Evolutionary conservation across 2,113 vertebrate genomes (phyloP).

Genomic region (Tautogolabrus adspersus): DNA sequence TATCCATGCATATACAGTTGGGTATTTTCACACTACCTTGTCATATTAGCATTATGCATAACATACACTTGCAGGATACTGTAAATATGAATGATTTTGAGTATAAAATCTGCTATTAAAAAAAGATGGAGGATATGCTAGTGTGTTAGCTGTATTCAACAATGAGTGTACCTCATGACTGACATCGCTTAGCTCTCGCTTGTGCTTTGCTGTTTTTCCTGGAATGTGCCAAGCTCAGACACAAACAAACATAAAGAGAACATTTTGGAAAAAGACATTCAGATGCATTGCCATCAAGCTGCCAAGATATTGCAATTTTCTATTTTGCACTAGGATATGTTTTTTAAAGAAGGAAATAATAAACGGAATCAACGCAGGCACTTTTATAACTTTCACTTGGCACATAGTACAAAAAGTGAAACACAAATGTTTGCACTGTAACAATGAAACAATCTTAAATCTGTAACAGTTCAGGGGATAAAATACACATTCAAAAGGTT

Average conservation of each 20-base stretch:
- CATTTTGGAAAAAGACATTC: slow-evolving; percentile 35
- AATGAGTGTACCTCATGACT: slow-evolving; percentile 27
- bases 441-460: slow-evolving; percentile 27
- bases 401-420: slow-evolving; percentile 26
- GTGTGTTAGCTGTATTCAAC: slow-evolving; percentile 56
- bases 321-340: slow-evolving; percentile 50
- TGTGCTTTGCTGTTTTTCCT: slow-evolving; percentile 58
- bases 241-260: slow-evolving; percentile 49
- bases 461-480: slow-evolving; percentile 13
- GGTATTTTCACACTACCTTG: slow-evolving; percentile 31
- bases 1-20: slow-evolving; percentile 62
- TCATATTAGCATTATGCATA: slow-evolving; percentile 15
- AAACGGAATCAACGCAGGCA: slow-evolving; percentile 66
- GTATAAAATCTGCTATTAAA: slow-evolving; percentile 54
- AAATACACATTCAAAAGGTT: not conserved
- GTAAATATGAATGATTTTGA: slow-evolving; percentile 12
- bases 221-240: slow-evolving; percentile 66
- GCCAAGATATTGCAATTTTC: slow-evolving; percentile 66
- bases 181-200: slow-evolving; percentile 18
- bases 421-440: slow-evolving; percentile 29
- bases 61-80: slow-evolving; percentile 44
- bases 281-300: slow-evolving; percentile 57
- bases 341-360: slow-evolving; percentile 28
- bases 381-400: slow-evolving; percentile 52
- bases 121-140: slow-evolving; percentile 37